Evolutionary conservation across 2,888 invertebrate species (phyloP), one percentile per base, ranked within the genome.

Genomic region (Heliconius cydno): DNA sequence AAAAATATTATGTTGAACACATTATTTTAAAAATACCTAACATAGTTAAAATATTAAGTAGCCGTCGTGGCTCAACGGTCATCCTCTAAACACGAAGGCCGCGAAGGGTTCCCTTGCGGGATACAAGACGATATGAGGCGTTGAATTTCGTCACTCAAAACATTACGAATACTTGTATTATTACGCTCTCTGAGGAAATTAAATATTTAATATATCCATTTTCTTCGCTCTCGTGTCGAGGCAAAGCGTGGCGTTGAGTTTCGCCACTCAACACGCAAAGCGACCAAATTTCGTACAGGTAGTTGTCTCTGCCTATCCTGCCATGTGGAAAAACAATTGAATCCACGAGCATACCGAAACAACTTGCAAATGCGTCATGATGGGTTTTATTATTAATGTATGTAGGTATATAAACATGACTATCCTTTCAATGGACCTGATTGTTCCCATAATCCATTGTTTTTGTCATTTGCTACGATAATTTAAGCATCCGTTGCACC

Each of bases 401-500:
- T 34, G 34, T 34, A 34, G 6, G 57, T 60, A 60, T 60, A 60
- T 60, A 60, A 71, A 10, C 38, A 34, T 30, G 3, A 25, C 34
- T n/a, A 52, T 52, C 19, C 34, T 30, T 12, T 6, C n/a, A 34
- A 34, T 34, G 57, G 6, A n/a, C n/a, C 30, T 22, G 52, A 67
- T 41, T 25, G 41, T 41, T 73, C 28, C 30, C 12, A 25, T 60
- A 2, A n/a, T 25, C n/a, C 60, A 73, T 73, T 38, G 60, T 72
- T 73, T 60, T 12, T 60, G 13, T 3, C 9, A 60, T 34, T 60
- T 15, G 13, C 34, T 12, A 34, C 34, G 60, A n/a, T 73, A 73
- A 73, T 73, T 34, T 34, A 25, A 34, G 34, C 57, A 60, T 73
- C 73, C 73, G 73, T 60, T 38, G 13, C 30, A 9, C 15, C 9